phyloP scores from a whole-genome alignment of 2,888 invertebrate species.

The Trissolcus japonicus region DNA sequence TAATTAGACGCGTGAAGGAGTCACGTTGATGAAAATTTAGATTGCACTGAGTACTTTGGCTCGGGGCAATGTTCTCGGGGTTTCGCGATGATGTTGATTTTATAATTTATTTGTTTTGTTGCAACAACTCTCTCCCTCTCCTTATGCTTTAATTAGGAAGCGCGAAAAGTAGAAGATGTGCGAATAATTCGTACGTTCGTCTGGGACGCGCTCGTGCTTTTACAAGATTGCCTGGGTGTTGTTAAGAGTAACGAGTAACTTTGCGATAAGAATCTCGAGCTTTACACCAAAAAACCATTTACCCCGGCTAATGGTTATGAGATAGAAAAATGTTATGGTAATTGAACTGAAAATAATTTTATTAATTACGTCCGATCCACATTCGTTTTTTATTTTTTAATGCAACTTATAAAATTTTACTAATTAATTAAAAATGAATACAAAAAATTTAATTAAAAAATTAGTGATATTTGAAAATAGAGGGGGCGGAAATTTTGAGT shows the following conservation, averaged over 20 bases:
- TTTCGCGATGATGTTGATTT: constrained; percentile 17
- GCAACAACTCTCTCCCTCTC: background rate
- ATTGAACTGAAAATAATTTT: constrained; percentile 16
- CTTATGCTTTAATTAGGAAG: constrained; percentile 14
- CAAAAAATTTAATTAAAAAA: too few relatives aligned
- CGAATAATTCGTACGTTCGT: constrained; percentile 13
- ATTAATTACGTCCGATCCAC: background rate
- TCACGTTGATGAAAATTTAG: constrained; percentile 23
- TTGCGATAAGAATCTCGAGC: constrained; percentile 26
- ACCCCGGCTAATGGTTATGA: constrained; percentile 14
- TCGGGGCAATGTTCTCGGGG: constrained; percentile 5
- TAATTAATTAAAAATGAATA: too few relatives aligned
- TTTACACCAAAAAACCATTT: constrained; percentile 26
- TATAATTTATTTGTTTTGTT: constrained; percentile 27
- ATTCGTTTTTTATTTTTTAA: background rate
- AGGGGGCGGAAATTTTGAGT: too few relatives aligned
- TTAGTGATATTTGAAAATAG: too few relatives aligned
- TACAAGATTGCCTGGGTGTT: constrained; percentile 13
- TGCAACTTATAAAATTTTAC: background rate
- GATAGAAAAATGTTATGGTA: background rate
- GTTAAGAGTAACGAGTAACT: constrained; percentile 16
- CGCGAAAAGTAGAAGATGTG: background rate
- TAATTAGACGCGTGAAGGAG: constrained; percentile 22
- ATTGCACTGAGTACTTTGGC: background rate
- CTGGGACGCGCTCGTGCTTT: constrained; percentile 6